phyloP scores from a whole-genome alignment of 2,113 vertebrate species.

The Accipiter virgatus region DNA sequence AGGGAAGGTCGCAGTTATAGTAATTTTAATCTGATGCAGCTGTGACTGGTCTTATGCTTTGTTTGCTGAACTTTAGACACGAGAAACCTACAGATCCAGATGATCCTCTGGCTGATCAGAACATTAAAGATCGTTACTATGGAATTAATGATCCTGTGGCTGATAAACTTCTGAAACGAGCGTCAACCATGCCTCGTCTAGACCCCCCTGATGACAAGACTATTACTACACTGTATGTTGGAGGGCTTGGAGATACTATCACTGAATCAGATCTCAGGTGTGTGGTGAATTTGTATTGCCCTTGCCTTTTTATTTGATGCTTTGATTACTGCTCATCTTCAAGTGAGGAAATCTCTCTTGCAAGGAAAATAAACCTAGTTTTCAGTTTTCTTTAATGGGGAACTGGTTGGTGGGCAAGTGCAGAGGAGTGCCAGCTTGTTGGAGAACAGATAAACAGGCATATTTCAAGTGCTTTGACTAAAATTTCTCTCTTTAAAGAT shows the following conservation, averaged over 20 bases:
- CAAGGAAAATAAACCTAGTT: background rate
- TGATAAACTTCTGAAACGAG: constrained; percentile 93
- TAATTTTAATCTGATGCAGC: background rate
- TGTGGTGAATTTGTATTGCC: background rate
- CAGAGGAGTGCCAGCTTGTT: constrained; percentile 11
- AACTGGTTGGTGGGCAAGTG: background rate
- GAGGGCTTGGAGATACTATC: constrained; percentile 92
- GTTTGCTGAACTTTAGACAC: constrained; percentile 76
- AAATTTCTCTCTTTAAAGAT: background rate
- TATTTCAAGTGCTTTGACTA: background rate
- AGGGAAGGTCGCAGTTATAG: background rate
- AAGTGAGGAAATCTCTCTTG: background rate
- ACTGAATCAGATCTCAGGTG: constrained; percentile 94
- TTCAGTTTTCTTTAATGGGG: background rate
- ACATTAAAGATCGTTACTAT: constrained; percentile 98
- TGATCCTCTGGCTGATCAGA: constrained; percentile 96
- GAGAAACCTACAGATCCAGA: constrained; percentile 99
- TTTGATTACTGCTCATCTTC: background rate
- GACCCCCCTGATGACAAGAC: constrained; percentile 95
- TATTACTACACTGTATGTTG: constrained; percentile 94
- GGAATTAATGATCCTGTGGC: constrained; percentile 98
- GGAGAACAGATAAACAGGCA: background rate
- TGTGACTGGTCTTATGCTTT: background rate
- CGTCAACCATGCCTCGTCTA: constrained; percentile 94
- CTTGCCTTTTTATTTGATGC: background rate